phyloP scores from a whole-genome alignment of 2,797 vertebrate genomes.

The Lacerta bilineata region DNA sequence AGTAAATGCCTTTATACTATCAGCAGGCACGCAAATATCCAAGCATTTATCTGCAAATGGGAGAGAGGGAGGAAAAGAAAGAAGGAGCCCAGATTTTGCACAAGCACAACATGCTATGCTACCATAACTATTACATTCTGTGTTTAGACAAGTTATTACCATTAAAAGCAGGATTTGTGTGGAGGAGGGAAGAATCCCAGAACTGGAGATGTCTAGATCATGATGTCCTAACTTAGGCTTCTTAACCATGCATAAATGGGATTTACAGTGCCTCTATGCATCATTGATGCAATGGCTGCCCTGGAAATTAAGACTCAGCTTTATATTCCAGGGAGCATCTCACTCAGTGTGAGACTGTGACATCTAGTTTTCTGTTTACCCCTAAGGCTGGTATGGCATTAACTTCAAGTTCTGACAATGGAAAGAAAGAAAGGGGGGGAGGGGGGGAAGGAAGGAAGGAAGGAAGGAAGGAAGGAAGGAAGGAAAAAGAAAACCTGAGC shows the following conservation, averaged over 20 bases:
- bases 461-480: too few relatives aligned
- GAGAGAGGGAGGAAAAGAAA: neutral
- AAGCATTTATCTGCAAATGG: neutral
- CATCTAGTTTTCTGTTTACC: conserved; percentile 83
- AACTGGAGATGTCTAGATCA: conserved; percentile 23
- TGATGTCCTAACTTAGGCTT: conserved; percentile 19
- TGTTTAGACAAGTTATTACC: conserved; percentile 23
- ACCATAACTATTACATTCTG: neutral
- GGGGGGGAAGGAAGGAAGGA: too few relatives aligned
- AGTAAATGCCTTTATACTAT: too few relatives aligned
- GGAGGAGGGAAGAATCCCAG: neutral
- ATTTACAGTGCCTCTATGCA: conserved; percentile 59
- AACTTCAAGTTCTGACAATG: conserved; percentile 81
- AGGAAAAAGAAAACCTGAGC: conserved; percentile 74
- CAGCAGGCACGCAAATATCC: neutral
- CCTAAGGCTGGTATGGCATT: conserved; percentile 82
- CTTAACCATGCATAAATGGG: conserved; percentile 51
- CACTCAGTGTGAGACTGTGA: conserved; percentile 71
- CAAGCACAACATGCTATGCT: neutral
- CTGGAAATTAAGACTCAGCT: conserved; percentile 74
- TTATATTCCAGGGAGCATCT: conserved; percentile 67
- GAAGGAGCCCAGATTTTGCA: neutral
- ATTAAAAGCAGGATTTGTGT: neutral
- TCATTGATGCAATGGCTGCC: conserved; percentile 63
- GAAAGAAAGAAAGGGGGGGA: conserved; percentile 28